Percentiles rank a stretch among this genome's conserved stretches.
Conservation (phyloP, 1,140 invertebrate genomes). For the Zaprionus tsacasi region DNA sequence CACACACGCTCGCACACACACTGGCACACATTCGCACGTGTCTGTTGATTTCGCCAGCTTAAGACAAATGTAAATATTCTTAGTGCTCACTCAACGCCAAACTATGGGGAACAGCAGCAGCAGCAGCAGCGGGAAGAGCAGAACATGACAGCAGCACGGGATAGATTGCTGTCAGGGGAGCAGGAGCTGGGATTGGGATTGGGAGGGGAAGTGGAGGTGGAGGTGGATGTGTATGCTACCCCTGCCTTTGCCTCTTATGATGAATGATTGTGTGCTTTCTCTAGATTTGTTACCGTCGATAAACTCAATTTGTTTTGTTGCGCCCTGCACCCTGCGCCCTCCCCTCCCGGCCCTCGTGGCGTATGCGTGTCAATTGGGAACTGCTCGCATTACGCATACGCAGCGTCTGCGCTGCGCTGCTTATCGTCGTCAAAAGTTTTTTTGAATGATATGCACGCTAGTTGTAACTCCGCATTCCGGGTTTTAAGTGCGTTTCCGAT, state of each 20-base stretch:
- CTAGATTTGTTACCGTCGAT: constrained; percentile 72
- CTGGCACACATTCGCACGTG: constrained; percentile 21
- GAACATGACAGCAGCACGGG: constrained; percentile 19
- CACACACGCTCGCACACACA: constrained; percentile 14
- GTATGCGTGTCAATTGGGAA: constrained; percentile 33
- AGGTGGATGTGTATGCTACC: too few species aligned
- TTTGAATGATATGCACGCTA: constrained; percentile 46
- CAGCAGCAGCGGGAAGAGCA: neutral
- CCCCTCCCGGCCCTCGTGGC: neutral
- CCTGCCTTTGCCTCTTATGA: constrained; percentile 58
- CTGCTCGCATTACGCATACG: constrained; percentile 67
- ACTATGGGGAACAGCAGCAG: constrained; percentile 14
- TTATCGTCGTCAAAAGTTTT: constrained; percentile 65
- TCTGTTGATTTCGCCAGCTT: constrained; percentile 69
- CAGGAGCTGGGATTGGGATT: neutral
- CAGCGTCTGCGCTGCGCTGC: constrained; percentile 37
- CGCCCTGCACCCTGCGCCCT: constrained; percentile 11
- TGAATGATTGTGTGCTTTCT: constrained; percentile 75
- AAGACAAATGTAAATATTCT: constrained; percentile 80
- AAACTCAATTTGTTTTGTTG: constrained; percentile 76
- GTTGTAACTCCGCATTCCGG: constrained; percentile 31
- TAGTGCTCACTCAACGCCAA: constrained; percentile 56
- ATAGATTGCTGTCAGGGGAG: constrained; percentile 37
- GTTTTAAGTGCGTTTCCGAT: constrained; percentile 56
- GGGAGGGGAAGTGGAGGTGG: neutral